Evolutionary conservation across 1,140 invertebrate species (phyloP).

Genomic region (Saccostrea glomerata): DNA sequence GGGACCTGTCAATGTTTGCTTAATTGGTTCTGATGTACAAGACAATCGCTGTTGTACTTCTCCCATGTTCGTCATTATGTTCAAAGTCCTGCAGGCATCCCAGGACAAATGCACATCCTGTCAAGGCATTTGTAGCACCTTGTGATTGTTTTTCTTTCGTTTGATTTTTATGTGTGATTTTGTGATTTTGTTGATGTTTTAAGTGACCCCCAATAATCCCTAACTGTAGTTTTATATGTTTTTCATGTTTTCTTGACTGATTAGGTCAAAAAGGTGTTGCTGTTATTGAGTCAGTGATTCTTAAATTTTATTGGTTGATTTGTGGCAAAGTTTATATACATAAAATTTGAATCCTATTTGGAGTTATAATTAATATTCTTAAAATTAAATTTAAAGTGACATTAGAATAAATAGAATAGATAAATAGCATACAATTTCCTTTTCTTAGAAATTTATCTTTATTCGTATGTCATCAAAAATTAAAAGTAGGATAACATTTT

Average conservation of each 20-base stretch:
- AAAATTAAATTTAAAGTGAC: slow-evolving; percentile 3
- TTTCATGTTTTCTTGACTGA: slow-evolving; percentile 16
- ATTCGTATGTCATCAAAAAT: neutral
- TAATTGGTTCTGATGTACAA: slow-evolving; percentile 31
- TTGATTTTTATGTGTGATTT: slow-evolving; percentile 39
- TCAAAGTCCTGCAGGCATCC: slow-evolving; percentile 18
- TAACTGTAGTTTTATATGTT: slow-evolving; percentile 31
- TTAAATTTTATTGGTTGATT: neutral
- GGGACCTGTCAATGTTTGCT: slow-evolving; percentile 35
- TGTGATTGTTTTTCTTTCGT: slow-evolving; percentile 6
- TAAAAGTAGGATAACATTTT: neutral
- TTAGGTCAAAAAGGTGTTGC: slow-evolving; percentile 26
- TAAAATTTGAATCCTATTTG: neutral
- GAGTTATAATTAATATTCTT: neutral
- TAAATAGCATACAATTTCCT: neutral
- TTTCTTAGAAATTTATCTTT: neutral
- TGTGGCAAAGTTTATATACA: neutral
- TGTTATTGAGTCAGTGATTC: neutral
- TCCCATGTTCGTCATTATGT: neutral
- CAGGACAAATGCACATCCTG: slow-evolving; percentile 21
- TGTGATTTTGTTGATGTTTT: slow-evolving; percentile 37
- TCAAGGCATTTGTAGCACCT: neutral
- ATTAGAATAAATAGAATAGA: slow-evolving; percentile 22
- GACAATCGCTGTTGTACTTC: neutral
- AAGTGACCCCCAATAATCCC: neutral